A percentile compares a stretch with the other conserved stretches of the same genome.
Conservation (phyloP, 1,140 invertebrate species). For the Zaprionus ghesquierei region DNA sequence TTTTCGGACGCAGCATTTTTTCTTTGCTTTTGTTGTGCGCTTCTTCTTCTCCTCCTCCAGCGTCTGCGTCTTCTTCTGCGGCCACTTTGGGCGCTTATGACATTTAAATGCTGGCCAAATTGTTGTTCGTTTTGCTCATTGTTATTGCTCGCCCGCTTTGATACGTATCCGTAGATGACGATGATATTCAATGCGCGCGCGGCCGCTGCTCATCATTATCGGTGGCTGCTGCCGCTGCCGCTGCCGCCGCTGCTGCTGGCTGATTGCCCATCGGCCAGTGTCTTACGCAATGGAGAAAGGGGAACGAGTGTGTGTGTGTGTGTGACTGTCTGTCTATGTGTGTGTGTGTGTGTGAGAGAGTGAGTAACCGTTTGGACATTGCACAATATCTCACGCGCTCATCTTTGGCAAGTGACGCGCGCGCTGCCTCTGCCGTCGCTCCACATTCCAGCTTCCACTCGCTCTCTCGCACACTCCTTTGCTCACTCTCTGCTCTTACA, state of each 20-base stretch:
- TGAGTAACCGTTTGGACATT: background rate
- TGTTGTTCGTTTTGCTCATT: slow-evolving; percentile 11
- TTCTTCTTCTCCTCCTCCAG: background rate
- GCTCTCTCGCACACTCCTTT: slow-evolving; percentile 19
- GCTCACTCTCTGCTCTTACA: slow-evolving; percentile 1
- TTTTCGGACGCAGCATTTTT: slow-evolving; percentile 9
- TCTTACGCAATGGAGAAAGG: slow-evolving; percentile 29
- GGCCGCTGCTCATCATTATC: background rate
- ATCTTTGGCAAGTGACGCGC: background rate
- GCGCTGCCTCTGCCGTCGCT: too few species aligned
- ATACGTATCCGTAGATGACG: background rate
- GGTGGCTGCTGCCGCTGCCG: background rate
- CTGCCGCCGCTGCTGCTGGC: slow-evolving; percentile 11
- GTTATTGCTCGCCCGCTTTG: background rate
- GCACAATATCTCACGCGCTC: background rate
- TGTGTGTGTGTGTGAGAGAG: background rate
- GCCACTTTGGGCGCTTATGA: slow-evolving; percentile 20
- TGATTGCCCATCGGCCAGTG: slow-evolving; percentile 19
- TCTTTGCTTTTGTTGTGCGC: background rate
- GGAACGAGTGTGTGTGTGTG: background rate
- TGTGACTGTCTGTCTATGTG: background rate
- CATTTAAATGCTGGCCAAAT: slow-evolving; percentile 23
- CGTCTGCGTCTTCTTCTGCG: background rate
- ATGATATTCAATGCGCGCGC: slow-evolving; percentile 60
- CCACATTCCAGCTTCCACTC: background rate